Evolutionary conservation across 1,140 invertebrate species (phyloP).

Genomic region (Ceratitis capitata): DNA sequence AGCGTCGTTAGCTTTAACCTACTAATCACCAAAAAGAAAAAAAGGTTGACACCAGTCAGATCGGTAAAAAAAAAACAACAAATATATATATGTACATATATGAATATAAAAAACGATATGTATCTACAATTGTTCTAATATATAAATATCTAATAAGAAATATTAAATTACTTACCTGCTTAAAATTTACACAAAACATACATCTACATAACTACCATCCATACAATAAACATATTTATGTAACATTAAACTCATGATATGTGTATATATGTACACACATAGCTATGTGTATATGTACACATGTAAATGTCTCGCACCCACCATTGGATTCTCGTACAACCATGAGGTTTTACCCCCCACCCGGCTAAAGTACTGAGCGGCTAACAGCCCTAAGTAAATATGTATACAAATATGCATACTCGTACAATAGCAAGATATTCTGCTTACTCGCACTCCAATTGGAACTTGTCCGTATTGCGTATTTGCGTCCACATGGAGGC

Average conservation of each 20-base stretch:
- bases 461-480: constrained; percentile 29
- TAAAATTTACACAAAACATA: neutral
- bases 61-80: neutral
- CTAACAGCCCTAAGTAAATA: neutral
- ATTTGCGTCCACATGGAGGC: constrained; percentile 29
- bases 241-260: neutral
- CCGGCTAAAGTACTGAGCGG: neutral
- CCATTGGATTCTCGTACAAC: neutral
- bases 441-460: neutral
- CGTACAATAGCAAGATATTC: neutral
- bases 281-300: neutral
- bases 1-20: neutral
- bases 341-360: neutral
- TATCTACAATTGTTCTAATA: neutral
- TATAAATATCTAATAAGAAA: neutral
- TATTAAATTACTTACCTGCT: neutral
- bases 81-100: neutral
- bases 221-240: neutral
- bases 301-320: neutral
- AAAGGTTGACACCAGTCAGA: neutral
- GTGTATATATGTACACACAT: too few species aligned
- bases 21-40: neutral
- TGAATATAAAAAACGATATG: neutral
- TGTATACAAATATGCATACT: neutral
- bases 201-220: neutral